These are phyloP conservation scores for Drosophila paucipuncta DNA, from an alignment of 2,888 invertebrate genomes.

Conservation along the genomic window DNA sequence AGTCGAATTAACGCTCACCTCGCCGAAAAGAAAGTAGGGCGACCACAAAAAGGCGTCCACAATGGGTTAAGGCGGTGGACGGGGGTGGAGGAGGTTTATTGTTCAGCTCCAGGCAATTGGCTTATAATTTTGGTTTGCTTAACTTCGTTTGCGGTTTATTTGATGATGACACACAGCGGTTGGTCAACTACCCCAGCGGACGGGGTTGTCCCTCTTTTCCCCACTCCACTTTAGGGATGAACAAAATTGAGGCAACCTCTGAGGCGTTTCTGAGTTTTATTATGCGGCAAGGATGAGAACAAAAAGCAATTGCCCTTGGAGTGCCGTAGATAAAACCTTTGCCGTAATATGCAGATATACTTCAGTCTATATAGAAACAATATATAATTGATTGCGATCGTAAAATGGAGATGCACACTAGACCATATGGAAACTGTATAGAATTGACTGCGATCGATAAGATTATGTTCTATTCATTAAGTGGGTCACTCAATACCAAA, in stretches of 20 bases:
- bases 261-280: constrained; percentile 38
- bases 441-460: neutral
- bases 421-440: neutral
- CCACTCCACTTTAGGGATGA: neutral
- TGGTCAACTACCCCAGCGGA: constrained; percentile 8
- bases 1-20: constrained; percentile 44
- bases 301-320: neutral
- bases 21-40: neutral
- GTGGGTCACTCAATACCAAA: neutral
- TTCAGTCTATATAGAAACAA: neutral
- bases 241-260: constrained; percentile 13
- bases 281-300: constrained; percentile 10
- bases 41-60: constrained; percentile 42
- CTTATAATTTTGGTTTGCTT: constrained; percentile 38
- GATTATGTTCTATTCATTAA: neutral
- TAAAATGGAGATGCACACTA: neutral
- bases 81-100: constrained; percentile 10
- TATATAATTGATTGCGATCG: neutral
- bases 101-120: constrained; percentile 30
- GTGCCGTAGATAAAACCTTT: neutral
- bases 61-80: neutral
- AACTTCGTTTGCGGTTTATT: constrained; percentile 55
- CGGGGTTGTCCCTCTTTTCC: too few relatives aligned
- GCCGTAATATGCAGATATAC: neutral
- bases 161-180: constrained; percentile 45